phyloP scores from a whole-genome alignment of 2,113 vertebrate species.

The Misgurnus anguillicaudatus region DNA sequence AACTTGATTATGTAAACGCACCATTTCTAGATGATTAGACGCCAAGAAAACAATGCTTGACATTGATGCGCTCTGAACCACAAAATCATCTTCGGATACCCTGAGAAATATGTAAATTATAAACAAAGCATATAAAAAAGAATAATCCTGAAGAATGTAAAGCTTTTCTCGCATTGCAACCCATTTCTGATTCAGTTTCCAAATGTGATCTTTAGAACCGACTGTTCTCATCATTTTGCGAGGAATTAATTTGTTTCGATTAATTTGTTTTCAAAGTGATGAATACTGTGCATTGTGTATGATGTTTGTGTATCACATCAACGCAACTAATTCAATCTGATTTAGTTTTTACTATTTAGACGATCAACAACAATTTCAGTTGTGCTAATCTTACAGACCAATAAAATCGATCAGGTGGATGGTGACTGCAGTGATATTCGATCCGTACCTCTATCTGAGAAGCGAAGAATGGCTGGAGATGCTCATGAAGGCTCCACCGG shows the following conservation, averaged over 20 bases:
- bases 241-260: neutral
- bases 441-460: slow-evolving; percentile 36
- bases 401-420: too few species aligned
- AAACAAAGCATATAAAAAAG: too few species aligned
- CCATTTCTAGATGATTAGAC: slow-evolving; percentile 25
- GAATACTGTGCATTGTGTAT: neutral
- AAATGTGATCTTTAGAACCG: too few species aligned
- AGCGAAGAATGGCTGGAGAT: slow-evolving; percentile 23
- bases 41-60: neutral
- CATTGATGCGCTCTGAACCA: slow-evolving; percentile 18
- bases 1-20: slow-evolving; percentile 14
- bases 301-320: neutral
- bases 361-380: too few species aligned
- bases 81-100: neutral
- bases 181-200: too few species aligned
- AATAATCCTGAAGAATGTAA: neutral
- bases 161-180: too few species aligned
- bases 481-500: slow-evolving; percentile 31
- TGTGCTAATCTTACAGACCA: too few species aligned
- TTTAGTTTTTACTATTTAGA: too few species aligned
- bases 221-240: too few species aligned
- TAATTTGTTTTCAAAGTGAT: too few species aligned
- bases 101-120: neutral
- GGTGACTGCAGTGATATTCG: neutral
- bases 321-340: too few species aligned